Conservation (phyloP, 2,888 invertebrate genomes). For the Fragum whitleyi region DNA sequence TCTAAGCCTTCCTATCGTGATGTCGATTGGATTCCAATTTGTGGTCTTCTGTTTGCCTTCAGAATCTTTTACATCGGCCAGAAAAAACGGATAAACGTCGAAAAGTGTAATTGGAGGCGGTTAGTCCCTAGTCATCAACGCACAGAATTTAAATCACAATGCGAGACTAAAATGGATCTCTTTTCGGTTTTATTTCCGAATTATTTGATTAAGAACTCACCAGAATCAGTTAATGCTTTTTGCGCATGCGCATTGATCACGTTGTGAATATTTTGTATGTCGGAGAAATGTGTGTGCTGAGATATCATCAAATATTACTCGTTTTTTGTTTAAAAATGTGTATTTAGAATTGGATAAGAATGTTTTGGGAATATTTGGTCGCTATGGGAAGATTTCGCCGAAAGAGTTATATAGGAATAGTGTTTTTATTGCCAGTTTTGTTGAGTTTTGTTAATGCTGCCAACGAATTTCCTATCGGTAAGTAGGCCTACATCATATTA, state of each 20-base stretch:
- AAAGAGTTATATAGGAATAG: not conserved
- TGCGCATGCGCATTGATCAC: slow-evolving; percentile 51
- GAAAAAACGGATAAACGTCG: slow-evolving; percentile 53
- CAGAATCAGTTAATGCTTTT: slow-evolving; percentile 54
- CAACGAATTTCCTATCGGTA: slow-evolving; percentile 52
- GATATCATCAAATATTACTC: slow-evolving; percentile 7
- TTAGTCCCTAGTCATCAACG: slow-evolving; percentile 45
- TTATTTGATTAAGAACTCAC: slow-evolving; percentile 60
- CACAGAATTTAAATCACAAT: slow-evolving; percentile 60
- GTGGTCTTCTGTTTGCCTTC: slow-evolving; percentile 48
- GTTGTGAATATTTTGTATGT: slow-evolving; percentile 47
- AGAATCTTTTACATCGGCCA: slow-evolving; percentile 36
- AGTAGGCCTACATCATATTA: slow-evolving; percentile 22
- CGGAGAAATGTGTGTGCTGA: slow-evolving; percentile 27
- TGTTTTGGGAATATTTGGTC: not conserved
- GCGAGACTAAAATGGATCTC: slow-evolving; percentile 47
- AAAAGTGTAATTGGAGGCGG: slow-evolving; percentile 49
- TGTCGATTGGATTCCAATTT: slow-evolving; percentile 58
- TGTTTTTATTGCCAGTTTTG: slow-evolving; percentile 35
- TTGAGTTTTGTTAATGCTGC: slow-evolving; percentile 34
- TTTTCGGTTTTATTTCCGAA: slow-evolving; percentile 49
- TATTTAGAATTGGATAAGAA: slow-evolving; percentile 7
- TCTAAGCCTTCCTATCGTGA: slow-evolving; percentile 45
- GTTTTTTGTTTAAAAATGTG: not conserved
- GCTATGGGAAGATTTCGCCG: slow-evolving; percentile 34